A percentile compares a stretch with the other conserved stretches of the same genome.
Conservation (phyloP, 2,797 vertebrate species). For the Myotis daubentonii region DNA sequence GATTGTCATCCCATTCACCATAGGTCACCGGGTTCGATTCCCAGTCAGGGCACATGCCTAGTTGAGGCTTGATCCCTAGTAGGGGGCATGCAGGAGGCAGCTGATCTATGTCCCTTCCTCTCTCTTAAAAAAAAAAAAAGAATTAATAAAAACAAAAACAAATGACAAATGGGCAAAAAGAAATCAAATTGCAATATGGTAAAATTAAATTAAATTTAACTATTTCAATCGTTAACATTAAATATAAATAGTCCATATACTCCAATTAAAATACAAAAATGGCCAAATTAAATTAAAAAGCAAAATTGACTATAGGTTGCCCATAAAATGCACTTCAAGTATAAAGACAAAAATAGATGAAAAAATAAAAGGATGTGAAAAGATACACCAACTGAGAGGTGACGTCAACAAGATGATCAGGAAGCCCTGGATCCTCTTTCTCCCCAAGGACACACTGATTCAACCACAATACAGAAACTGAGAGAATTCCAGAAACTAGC, state of each 20-base stretch:
- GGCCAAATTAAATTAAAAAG: background rate
- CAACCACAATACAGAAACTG: background rate
- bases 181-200: background rate
- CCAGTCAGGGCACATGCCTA: too few species aligned
- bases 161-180: background rate
- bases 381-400: background rate
- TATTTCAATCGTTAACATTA: background rate
- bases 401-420: background rate
- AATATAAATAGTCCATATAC: background rate
- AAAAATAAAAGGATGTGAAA: background rate
- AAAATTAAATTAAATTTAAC: background rate
- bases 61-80: too few species aligned
- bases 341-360: background rate
- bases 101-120: too few species aligned
- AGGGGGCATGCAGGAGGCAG: too few species aligned
- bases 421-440: background rate
- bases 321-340: background rate
- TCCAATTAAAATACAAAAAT: background rate
- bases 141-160: too few species aligned
- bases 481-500: background rate
- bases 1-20: too few species aligned
- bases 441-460: background rate
- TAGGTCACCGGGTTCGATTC: too few species aligned
- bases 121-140: too few species aligned
- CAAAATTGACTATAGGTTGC: background rate